These are phyloP conservation scores for Brachirus orientalis DNA, from an alignment of 2,113 vertebrate genomes.

Conservation along the genomic window DNA sequence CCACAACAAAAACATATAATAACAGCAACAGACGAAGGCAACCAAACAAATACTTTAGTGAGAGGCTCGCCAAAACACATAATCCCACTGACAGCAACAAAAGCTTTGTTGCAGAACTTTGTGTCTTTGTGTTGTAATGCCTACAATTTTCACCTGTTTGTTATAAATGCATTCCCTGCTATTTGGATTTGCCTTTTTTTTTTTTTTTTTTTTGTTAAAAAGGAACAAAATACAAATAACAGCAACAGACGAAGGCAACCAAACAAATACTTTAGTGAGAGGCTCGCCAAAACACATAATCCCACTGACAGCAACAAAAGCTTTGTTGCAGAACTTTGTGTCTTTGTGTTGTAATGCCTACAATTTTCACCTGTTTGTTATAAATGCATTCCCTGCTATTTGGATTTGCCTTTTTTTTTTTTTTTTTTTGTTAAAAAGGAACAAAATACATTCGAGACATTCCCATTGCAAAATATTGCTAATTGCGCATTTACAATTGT, in stretches of 20 bases:
- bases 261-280: conserved; percentile 55
- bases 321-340: conserved; percentile 39
- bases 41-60: conserved; percentile 56
- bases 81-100: conserved; percentile 52
- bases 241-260: conserved; percentile 42
- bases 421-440: too few relatives aligned
- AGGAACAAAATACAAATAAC: conserved; percentile 15
- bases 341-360: conserved; percentile 51
- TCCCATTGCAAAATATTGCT: conserved; percentile 11
- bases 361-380: conserved; percentile 55
- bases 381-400: conserved; percentile 35
- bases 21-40: conserved; percentile 45
- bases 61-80: conserved; percentile 50
- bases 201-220: conserved; percentile 59
- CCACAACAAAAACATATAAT: conserved; percentile 56
- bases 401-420: too few relatives aligned
- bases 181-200: conserved; percentile 49
- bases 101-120: conserved; percentile 45
- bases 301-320: conserved; percentile 50
- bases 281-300: conserved; percentile 57
- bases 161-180: conserved; percentile 36
- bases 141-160: conserved; percentile 54
- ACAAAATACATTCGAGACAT: conserved; percentile 16
- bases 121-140: conserved; percentile 50
- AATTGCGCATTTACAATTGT: conserved; percentile 34